phyloP scores from a whole-genome alignment of 2,888 invertebrate genomes.

The Odontothrips loti region DNA sequence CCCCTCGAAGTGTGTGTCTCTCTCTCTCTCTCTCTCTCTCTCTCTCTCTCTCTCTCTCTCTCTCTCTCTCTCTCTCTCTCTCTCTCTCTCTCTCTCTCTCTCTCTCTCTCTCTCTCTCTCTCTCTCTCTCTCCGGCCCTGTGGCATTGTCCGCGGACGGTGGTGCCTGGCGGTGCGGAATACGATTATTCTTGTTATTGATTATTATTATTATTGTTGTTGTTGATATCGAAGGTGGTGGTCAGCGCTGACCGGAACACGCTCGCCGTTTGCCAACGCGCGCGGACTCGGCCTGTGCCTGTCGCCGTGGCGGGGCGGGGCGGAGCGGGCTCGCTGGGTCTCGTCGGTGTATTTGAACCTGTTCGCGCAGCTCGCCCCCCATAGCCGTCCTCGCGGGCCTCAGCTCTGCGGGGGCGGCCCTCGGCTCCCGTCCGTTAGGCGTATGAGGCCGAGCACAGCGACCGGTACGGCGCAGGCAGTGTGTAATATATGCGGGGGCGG shows the following conservation, averaged over 20 bases:
- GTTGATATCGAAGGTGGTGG: not conserved
- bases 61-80: too few relatives aligned
- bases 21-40: too few relatives aligned
- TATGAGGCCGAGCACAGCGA: not conserved
- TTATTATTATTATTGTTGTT: not conserved
- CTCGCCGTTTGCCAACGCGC: not conserved
- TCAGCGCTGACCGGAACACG: not conserved
- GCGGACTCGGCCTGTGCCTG: not conserved
- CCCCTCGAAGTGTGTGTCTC: too few relatives aligned
- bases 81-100: too few relatives aligned
- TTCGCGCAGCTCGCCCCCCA: not conserved
- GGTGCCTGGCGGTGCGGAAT: not conserved
- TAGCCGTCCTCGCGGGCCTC: not conserved
- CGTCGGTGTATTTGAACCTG: slow-evolving; percentile 5
- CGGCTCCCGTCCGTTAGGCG: not conserved
- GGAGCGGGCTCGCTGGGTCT: not conserved
- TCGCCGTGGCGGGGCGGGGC: not conserved
- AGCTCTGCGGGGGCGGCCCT: too few relatives aligned
- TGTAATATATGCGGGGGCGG: not conserved
- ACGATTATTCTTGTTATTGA: not conserved
- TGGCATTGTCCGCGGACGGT: not conserved
- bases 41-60: too few relatives aligned
- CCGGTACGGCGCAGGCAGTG: not conserved
- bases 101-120: too few relatives aligned
- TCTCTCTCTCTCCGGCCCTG: too few relatives aligned